Conservation (phyloP, 2,113 vertebrate species). For the Puffinus mauretanicus region DNA sequence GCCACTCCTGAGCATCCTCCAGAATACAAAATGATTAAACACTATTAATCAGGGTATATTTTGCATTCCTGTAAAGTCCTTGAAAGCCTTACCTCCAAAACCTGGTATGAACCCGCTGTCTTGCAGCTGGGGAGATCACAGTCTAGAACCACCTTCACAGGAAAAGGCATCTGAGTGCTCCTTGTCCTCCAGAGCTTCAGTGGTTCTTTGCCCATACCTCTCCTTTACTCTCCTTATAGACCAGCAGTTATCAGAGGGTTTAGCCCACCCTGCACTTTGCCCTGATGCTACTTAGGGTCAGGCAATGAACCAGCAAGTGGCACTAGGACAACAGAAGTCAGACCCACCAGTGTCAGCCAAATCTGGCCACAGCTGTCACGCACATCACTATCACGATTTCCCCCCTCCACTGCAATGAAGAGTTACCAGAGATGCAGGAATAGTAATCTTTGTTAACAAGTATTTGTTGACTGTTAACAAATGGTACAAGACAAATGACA, state of each 20-base stretch:
- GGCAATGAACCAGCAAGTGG: background rate
- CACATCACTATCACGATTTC: background rate
- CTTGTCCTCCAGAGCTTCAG: background rate
- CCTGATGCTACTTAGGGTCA: background rate
- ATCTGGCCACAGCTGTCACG: background rate
- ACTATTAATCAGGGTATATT: background rate
- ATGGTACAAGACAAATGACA: background rate
- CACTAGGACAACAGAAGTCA: background rate
- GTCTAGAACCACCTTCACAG: background rate
- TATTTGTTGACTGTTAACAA: background rate
- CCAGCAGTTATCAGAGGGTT: background rate
- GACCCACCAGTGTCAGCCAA: background rate
- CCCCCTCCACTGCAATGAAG: background rate
- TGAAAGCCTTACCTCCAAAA: background rate
- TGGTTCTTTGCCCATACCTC: background rate
- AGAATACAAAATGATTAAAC: background rate
- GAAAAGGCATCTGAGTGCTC: background rate
- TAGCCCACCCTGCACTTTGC: background rate
- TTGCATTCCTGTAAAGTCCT: background rate
- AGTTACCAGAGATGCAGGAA: background rate
- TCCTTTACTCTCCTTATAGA: background rate
- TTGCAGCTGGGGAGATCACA: background rate
- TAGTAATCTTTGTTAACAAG: background rate
- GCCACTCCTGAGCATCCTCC: background rate
- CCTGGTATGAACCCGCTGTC: background rate